Evolutionary conservation across 2,113 vertebrate genomes (phyloP), one percentile per base, ranked within the genome.

Genomic region (Glareola pratincola): DNA sequence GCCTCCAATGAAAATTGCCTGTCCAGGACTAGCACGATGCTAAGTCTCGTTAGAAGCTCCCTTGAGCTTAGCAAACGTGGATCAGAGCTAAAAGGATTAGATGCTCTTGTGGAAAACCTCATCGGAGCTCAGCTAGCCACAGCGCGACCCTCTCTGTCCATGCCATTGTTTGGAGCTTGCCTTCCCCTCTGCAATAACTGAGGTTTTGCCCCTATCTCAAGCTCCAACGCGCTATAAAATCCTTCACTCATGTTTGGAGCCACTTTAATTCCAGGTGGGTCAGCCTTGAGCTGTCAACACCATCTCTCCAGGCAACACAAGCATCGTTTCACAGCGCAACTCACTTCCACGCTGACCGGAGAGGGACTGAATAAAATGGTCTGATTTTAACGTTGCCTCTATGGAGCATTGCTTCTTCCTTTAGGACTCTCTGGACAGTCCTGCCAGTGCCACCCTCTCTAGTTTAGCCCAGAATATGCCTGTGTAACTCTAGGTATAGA

Each of bases 281-380:
- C 37, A 93, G 0, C 15, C 54, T 27, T 20, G 72, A 85, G 29
- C 20, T 76, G 29, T 20, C 67, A 86, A 8, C 34, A 27, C 41
- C 68, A 68, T 13, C 39, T 56, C 60, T 56, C 30, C 47, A 8
- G 24, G 48, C 16, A 81, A 68, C 7, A 6, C 7, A 53, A 73
- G 19, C 8, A 26, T 22, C 32, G 18, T 62, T 91, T 60, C 62
- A 48, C 20, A 50, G 16, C 2, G 1, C 4, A 7, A 13, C n/a
- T 54, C 72, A 71, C 16, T 62, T 59, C 26, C 37, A 14, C 3
- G 6, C 4, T 20, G 48, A 39, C 34, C 1, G 0, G 10, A 74
- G 41, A 62, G 18, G 12, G 18, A 14, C 3, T 53, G 32, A 73
- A 73, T 26, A 18, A 83, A 74, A 71, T 3, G 4, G 6, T 32